Evolutionary conservation across 2,113 vertebrate genomes (phyloP), one percentile per base, ranked within the genome.

Genomic region (Chitala chitala): DNA sequence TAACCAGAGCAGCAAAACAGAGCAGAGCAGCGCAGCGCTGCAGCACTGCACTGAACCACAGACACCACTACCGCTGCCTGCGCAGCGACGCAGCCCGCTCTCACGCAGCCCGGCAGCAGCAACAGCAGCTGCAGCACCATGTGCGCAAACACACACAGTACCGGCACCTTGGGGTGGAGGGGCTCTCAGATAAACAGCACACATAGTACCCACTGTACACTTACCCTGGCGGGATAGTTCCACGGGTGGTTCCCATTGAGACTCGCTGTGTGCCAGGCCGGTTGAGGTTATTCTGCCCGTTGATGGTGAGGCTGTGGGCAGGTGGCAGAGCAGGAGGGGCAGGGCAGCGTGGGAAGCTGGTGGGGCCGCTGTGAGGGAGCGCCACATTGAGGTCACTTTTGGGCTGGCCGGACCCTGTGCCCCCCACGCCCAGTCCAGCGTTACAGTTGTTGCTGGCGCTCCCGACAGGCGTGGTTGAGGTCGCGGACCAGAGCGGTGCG

Each of bases 241-340:
- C 91, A 74, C 94, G 90, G 68, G 89, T 80, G 1, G 91, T 85
- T 42, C 91, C 83, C 36, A 92, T 82, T 4, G 91, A 81, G 51
- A 90, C 87, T 8, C 93, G 89, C 83, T 94, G 95, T 0, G 93
- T 92, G 69, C 96, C 93, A 0, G 95, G 96, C 26, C 93, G 89
- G 89, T 97, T 98, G 84, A 98, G 91, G 87, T 98, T 97, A 88
- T 97, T 98, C 86, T 96, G 95, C 3, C 94, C 94, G 0, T 95
- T 90, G 82, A 95, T 87, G 48, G 88, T 89, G 20, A 88, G 84
- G 48, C 64, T 78, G 64, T 89, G 87, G 29, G 86, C 71, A 1
- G 66, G 76, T 68, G 29, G 91, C 80, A 56, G 86, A 26, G 86
- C 83, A 7, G 89, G 77, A 77, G 87, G 85, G 89, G 86, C 75